Percentiles rank a stretch among this genome's conserved stretches.
phyloP scores from a whole-genome alignment of 2,888 invertebrate genomes.

The Cetonia aurata region DNA sequence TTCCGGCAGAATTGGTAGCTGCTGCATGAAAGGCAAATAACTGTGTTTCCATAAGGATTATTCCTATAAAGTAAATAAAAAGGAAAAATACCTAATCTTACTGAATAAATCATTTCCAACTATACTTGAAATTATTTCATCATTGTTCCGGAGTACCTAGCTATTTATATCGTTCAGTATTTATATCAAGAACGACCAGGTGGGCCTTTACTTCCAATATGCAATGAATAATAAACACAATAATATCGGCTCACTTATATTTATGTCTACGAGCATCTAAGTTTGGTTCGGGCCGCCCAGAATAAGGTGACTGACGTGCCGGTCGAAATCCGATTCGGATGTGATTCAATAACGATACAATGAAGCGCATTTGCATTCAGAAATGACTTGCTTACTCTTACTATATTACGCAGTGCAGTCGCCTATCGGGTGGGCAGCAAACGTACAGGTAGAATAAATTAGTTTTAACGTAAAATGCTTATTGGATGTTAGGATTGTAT shows the following conservation, averaged over 20 bases:
- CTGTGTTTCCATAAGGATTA: no score
- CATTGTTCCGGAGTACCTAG: no score
- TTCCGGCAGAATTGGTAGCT: no score
- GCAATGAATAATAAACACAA: slow-evolving; percentile 23
- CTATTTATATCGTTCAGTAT: neutral
- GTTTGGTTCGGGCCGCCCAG: slow-evolving; percentile 13
- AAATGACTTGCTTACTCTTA: slow-evolving; percentile 6
- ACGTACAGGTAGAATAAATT: no score
- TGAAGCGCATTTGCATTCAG: slow-evolving; percentile 5
- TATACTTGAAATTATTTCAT: no score
- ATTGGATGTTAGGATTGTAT: neutral
- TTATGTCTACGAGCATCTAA: slow-evolving; percentile 13
- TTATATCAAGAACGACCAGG: slow-evolving; percentile 5
- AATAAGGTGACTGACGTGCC: neutral
- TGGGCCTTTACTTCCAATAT: slow-evolving; percentile 8
- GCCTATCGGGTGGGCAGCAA: slow-evolving; percentile 1
- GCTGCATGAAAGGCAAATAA: no score
- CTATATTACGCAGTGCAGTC: slow-evolving; percentile 2
- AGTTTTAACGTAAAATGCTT: neutral
- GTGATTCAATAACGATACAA: neutral
- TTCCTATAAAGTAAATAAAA: no score
- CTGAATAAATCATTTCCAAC: no score
- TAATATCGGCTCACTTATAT: slow-evolving; percentile 1
- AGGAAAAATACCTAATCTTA: no score
- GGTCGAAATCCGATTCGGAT: neutral